Evolutionary conservation across 1,140 invertebrate genomes (phyloP), one percentile per base, ranked within the genome.

Genomic region (Heterodera schachtii): DNA sequence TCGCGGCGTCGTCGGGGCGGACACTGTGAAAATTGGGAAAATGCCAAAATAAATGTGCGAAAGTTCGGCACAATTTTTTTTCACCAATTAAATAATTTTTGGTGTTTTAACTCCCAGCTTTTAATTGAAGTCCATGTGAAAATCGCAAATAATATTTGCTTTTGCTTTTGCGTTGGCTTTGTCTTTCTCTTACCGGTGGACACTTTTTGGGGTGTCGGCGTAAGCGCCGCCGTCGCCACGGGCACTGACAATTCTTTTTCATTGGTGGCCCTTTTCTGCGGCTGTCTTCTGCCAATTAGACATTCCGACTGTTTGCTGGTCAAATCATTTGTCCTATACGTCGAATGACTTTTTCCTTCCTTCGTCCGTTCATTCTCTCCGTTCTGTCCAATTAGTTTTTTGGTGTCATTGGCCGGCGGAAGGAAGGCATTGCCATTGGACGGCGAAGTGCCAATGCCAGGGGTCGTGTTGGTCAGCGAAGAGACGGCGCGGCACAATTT

Each of bases 1-100:
- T 11, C 75, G 41, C 11, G 75, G 92, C 90, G 19, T 93, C 94
- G 87, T 93, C 94, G 0, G 94, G 92, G 79, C 93, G 92, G 83
- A 73, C 87, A 85, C 82, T 78, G 66, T 66, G n/a, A 69, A n/a
- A n/a, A 71, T 43, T 46, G 69, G 41, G n/a, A 8, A 71, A 71
- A 41, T 43, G 2, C 69, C 67, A 43, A 31, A 31, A 31, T 31
- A 31, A 31, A 31, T 31, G 31, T 31, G 31, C 31, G 31, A 31
- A 31, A 31, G 31, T 31, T 31, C 31, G 31, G 31, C 31, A 31
- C 31, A 31, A 31, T 31, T 31, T 31, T 31, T 31, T 31, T 69
- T 69, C 67, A 21, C 6, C 67, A 19, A 11, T 52, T 52, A 52
- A 52, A 8, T 52, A 52, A 52, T 8, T 52, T 52, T 52, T 31